phyloP scores from a whole-genome alignment of 2,797 vertebrate genomes.

The Anisognathus igniventris region DNA sequence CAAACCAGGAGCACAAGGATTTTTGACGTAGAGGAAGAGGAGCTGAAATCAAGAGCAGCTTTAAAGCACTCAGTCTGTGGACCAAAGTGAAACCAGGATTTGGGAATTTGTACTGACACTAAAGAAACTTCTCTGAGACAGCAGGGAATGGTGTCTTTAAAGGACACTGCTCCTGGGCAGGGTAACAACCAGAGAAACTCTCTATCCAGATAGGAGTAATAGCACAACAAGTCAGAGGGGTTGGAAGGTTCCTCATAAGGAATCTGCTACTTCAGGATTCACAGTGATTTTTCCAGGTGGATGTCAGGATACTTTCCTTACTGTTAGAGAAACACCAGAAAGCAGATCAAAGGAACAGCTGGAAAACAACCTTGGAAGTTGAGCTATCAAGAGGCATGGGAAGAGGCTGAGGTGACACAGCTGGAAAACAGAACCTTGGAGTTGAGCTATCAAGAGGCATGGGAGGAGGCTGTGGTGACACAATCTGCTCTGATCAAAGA shows the following conservation, averaged over 20 bases:
- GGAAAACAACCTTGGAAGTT: neutral
- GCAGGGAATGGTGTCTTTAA: neutral
- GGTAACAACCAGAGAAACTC: neutral
- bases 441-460: neutral
- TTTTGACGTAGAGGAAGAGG: neutral
- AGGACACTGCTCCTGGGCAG: neutral
- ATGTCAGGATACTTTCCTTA: neutral
- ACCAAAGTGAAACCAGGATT: neutral
- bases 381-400: neutral
- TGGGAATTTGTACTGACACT: neutral
- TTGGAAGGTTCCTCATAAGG: neutral
- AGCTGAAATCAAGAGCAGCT: neutral
- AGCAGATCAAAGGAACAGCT: neutral
- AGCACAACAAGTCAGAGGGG: rapidly evolving
- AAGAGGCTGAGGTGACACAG: neutral
- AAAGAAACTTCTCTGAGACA: neutral
- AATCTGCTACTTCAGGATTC: neutral
- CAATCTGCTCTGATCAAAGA: neutral
- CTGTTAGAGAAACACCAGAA: neutral
- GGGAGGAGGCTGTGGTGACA: neutral
- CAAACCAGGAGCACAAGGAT: neutral
- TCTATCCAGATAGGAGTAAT: neutral
- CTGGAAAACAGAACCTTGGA: neutral
- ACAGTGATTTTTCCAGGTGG: neutral
- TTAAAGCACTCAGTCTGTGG: neutral